phyloP scores from a whole-genome alignment of 2,113 vertebrate species.

The Oreocharis arfaki region DNA sequence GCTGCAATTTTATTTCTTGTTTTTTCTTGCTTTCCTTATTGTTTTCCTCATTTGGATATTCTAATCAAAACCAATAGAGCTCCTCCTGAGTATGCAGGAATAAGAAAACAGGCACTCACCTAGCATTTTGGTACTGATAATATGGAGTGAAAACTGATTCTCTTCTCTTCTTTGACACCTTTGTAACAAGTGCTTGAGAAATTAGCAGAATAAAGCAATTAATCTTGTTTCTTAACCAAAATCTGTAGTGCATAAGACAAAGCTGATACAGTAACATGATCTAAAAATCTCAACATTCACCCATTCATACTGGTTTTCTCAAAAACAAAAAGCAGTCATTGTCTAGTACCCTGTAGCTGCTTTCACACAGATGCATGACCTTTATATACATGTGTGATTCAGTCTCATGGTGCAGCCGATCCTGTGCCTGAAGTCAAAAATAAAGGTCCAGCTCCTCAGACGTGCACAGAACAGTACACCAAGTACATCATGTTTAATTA shows the following conservation, averaged over 20 bases:
- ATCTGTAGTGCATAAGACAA: neutral
- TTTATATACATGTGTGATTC: neutral
- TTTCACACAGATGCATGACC: neutral
- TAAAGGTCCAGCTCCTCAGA: neutral
- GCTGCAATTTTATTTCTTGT: neutral
- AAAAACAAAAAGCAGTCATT: neutral
- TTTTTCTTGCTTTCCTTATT: neutral
- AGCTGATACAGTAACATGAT: neutral
- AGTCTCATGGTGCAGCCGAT: neutral
- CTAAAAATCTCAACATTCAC: neutral
- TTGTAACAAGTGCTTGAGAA: neutral
- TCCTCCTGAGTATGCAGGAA: neutral
- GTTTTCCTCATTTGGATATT: neutral
- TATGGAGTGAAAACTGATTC: neutral
- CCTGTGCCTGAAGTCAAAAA: neutral
- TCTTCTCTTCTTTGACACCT: neutral
- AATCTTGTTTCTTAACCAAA: neutral
- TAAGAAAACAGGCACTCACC: neutral
- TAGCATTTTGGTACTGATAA: neutral
- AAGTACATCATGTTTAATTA: neutral
- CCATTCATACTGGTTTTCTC: neutral
- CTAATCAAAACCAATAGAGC: neutral
- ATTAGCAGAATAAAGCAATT: neutral
- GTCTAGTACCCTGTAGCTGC: neutral
- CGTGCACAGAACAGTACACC: neutral